These are phyloP conservation scores for Antitype chi DNA, from an alignment of 2,888 invertebrate species.

Conservation along the genomic window DNA sequence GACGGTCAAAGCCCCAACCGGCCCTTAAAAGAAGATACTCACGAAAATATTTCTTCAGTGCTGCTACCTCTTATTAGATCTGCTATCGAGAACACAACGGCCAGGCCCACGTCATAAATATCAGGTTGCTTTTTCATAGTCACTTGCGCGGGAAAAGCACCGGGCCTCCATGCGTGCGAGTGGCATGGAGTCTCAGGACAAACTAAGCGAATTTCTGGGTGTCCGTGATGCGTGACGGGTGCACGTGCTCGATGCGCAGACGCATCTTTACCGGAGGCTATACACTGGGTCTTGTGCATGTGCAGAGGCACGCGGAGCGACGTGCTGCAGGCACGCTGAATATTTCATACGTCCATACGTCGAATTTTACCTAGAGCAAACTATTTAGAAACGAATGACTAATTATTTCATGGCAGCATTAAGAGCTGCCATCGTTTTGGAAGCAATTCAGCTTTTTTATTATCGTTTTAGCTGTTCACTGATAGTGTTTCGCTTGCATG, in stretches of 20 bases:
- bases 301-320: constrained; percentile 19
- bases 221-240: constrained; percentile 86
- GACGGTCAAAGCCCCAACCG: constrained; percentile 77
- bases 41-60: constrained; percentile 83
- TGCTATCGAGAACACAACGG: constrained; percentile 72
- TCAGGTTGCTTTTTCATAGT: constrained; percentile 82
- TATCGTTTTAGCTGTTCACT: not conserved
- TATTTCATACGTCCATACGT: constrained; percentile 8
- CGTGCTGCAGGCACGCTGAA: not conserved
- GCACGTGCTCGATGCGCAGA: constrained; percentile 86
- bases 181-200: constrained; percentile 82
- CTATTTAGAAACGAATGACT: constrained; percentile 1
- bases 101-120: constrained; percentile 74
- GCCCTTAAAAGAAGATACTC: constrained; percentile 74
- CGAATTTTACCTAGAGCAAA: constrained; percentile 11
- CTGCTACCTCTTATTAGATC: constrained; percentile 64
- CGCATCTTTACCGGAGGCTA: constrained; percentile 76
- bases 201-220: constrained; percentile 88
- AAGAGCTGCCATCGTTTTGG: not conserved
- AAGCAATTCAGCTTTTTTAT: not conserved
- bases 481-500: constrained; percentile 12
- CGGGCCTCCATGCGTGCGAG: constrained; percentile 82
- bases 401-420: constrained; percentile 18
- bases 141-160: constrained; percentile 82
- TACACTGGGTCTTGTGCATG: constrained; percentile 46